Evolutionary conservation across 1,140 invertebrate species (phyloP).

Genomic region (Phthorimaea operculella): DNA sequence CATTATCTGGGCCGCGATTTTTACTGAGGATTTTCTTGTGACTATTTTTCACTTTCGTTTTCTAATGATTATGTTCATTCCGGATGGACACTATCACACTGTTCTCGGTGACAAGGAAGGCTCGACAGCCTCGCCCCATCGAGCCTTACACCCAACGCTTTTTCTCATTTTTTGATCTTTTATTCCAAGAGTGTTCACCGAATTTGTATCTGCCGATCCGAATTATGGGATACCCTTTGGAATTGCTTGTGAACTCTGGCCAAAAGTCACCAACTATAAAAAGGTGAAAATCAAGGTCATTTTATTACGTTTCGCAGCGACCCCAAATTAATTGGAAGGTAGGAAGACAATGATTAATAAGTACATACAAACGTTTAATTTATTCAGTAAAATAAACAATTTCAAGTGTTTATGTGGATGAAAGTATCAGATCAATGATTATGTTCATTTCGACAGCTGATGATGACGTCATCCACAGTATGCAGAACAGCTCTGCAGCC

Average conservation of each 20-base stretch:
- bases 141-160: neutral
- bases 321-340: too few relatives aligned
- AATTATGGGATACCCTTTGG: conserved; percentile 5
- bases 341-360: too few relatives aligned
- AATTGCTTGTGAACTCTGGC: conserved; percentile 3
- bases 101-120: neutral
- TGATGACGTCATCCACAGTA: neutral
- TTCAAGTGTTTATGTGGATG: too few relatives aligned
- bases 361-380: too few relatives aligned
- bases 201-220: conserved; percentile 3
- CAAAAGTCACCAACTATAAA: neutral
- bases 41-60: too few relatives aligned
- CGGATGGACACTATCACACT: neutral
- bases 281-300: neutral
- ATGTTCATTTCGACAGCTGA: neutral
- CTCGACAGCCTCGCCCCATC: neutral
- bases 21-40: too few relatives aligned
- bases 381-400: too few relatives aligned
- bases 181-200: too few relatives aligned
- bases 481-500: neutral
- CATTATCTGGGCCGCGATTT: too few relatives aligned
- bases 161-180: neutral
- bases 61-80: conserved; percentile 3
- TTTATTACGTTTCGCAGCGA: too few relatives aligned
- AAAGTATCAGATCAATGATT: neutral